Conservation (phyloP, 2,113 vertebrate genomes). For the Tachysurus vachellii region DNA sequence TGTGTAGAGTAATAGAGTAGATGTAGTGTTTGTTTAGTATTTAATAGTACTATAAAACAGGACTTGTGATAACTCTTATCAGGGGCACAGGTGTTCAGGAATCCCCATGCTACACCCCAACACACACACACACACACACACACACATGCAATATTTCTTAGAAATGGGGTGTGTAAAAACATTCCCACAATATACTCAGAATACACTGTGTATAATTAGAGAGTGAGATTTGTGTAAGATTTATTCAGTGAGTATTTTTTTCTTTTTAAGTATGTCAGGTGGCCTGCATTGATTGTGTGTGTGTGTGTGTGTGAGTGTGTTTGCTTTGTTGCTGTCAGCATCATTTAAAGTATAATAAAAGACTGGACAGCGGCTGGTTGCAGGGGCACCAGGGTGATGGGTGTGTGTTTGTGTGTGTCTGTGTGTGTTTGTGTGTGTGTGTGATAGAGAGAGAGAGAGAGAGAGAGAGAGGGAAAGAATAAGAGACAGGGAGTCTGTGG, state of each 20-base stretch:
- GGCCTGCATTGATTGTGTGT: neutral
- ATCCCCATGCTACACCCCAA: conserved; percentile 41
- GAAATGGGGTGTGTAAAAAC: neutral
- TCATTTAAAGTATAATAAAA: conserved; percentile 64
- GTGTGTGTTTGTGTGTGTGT: conserved; percentile 28
- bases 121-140: conserved; percentile 25
- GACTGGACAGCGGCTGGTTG: conserved; percentile 39
- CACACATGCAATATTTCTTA: neutral
- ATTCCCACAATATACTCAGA: neutral
- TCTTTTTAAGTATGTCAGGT: neutral
- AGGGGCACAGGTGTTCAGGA: conserved; percentile 50
- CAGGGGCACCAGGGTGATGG: conserved; percentile 23
- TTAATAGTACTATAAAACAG: conserved; percentile 34
- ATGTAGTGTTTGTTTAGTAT: conserved; percentile 14
- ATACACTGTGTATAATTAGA: neutral
- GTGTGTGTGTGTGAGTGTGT: conserved; percentile 30
- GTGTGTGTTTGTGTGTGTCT: conserved; percentile 8
- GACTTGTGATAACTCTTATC: conserved; percentile 46
- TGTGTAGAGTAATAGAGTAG: neutral
- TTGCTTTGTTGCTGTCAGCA: conserved; percentile 71
- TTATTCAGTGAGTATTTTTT: neutral
- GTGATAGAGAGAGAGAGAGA: neutral
- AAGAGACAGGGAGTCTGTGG: conserved; percentile 9
- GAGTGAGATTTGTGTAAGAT: neutral
- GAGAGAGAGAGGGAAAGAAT: neutral